Conservation (phyloP, 2,113 vertebrate species). For the Emydocephalus ijimae region DNA sequence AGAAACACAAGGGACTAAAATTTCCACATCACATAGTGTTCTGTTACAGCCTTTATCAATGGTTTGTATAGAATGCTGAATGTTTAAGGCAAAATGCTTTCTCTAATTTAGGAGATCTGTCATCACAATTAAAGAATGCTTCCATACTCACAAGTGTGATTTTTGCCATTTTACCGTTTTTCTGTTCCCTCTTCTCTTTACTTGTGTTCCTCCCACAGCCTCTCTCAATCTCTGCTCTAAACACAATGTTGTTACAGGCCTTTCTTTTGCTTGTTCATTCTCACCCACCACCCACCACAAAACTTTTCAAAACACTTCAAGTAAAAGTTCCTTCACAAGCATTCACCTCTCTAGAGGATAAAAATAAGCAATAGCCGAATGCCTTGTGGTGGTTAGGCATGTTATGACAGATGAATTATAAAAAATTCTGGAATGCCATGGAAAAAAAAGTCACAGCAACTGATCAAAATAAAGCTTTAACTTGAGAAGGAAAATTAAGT, state of each 20-base stretch:
- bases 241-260: background rate
- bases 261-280: background rate
- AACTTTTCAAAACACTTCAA: constrained; percentile 10
- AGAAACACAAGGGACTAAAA: background rate
- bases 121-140: background rate
- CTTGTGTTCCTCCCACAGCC: background rate
- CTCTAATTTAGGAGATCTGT: background rate
- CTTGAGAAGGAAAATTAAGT: background rate
- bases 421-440: background rate
- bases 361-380: background rate
- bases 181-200: background rate
- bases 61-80: background rate
- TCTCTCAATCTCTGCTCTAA: background rate
- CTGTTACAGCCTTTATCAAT: background rate
- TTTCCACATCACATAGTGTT: background rate
- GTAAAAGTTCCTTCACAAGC: background rate
- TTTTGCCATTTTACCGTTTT: background rate
- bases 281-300: background rate
- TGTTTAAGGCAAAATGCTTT: background rate
- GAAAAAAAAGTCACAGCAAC: background rate
- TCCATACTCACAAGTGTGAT: background rate
- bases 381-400: background rate
- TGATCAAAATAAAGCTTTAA: background rate
- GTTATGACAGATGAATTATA: background rate
- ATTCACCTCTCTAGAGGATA: background rate